Evolutionary conservation across 2,113 vertebrate genomes (phyloP).

Genomic region (Sylvia atricapilla): DNA sequence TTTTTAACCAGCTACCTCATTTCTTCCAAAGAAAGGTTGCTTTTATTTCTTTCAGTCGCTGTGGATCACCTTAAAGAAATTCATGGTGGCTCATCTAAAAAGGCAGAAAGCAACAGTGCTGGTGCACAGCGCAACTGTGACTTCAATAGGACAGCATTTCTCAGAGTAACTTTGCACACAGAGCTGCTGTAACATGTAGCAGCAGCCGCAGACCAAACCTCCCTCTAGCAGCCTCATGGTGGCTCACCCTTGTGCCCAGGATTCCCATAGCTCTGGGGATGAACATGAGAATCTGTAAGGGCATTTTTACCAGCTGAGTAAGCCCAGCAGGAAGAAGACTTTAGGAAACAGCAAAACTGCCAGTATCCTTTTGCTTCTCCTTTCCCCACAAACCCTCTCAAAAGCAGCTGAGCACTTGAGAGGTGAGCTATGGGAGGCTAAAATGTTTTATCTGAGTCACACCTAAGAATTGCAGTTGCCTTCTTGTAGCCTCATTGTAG

Average conservation of each 20-base stretch:
- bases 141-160: not conserved
- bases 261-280: not conserved
- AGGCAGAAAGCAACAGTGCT: not conserved
- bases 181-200: not conserved
- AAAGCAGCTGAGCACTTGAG: not conserved
- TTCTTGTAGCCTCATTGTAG: not conserved
- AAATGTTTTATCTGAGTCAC: not conserved
- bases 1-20: not conserved
- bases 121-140: fast-evolving
- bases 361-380: not conserved
- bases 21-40: not conserved
- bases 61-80: not conserved
- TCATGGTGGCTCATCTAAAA: not conserved
- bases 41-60: not conserved
- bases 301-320: not conserved
- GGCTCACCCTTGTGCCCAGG: fast-evolving
- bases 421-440: not conserved
- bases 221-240: not conserved
- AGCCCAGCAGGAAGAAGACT: not conserved
- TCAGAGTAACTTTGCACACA: not conserved
- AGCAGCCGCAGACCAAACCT: not conserved
- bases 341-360: not conserved
- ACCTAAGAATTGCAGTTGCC: not conserved
- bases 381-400: not conserved
- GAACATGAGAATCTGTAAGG: fast-evolving